phyloP scores from a whole-genome alignment of 2,113 vertebrate genomes.

The Gobius niger region DNA sequence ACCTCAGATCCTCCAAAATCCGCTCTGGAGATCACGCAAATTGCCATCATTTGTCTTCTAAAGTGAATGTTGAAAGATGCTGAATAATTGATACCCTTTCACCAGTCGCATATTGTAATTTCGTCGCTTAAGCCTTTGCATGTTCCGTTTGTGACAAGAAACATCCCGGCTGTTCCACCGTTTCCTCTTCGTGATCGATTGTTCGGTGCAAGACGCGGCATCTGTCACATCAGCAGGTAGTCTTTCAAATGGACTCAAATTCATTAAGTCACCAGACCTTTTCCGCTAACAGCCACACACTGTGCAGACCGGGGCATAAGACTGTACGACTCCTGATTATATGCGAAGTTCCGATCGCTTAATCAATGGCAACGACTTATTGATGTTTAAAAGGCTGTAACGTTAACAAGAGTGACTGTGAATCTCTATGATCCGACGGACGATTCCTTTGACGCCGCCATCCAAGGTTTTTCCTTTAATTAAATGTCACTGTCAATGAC shows the following conservation, averaged over 20 bases:
- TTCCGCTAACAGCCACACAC: background rate
- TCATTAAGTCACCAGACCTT: slow-evolving; percentile 2
- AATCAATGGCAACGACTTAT: background rate
- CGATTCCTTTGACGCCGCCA: background rate
- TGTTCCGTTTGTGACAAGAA: background rate
- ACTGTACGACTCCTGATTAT: background rate
- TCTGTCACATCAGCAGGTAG: slow-evolving; percentile 6
- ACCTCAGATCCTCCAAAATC: no score
- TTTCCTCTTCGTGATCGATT: background rate
- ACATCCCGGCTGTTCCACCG: background rate
- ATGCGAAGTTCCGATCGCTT: background rate
- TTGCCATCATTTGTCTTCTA: background rate
- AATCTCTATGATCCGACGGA: background rate
- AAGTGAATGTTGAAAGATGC: background rate
- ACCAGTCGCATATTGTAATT: background rate
- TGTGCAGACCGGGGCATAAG: background rate
- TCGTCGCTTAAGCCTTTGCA: background rate
- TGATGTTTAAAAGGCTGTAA: background rate
- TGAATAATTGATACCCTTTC: slow-evolving; percentile 2
- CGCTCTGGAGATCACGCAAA: no score
- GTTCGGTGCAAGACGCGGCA: background rate
- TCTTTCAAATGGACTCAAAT: background rate
- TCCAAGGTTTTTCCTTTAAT: background rate
- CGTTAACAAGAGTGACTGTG: background rate
- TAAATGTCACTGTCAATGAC: background rate